These are phyloP conservation scores for Graptemys geographica DNA, from an alignment of 2,797 vertebrate species.

Conservation along the genomic window DNA sequence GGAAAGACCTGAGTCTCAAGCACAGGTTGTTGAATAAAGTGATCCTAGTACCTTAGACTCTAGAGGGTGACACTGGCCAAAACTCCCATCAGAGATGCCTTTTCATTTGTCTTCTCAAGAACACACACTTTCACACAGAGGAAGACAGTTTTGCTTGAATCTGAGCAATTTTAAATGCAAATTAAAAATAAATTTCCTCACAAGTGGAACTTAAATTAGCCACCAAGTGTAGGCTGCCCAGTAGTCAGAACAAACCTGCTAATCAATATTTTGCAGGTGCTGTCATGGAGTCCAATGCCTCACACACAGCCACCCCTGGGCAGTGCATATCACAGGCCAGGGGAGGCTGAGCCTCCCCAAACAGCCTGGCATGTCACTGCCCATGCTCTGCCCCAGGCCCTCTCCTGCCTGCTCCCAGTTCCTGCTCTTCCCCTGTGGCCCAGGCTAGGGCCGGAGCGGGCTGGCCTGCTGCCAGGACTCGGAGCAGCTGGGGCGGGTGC, in stretches of 20 bases:
- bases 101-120: neutral
- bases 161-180: neutral
- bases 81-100: neutral
- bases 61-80: conserved; percentile 13
- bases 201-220: neutral
- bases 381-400: too few relatives aligned
- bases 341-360: too few relatives aligned
- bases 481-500: too few relatives aligned
- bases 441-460: too few relatives aligned
- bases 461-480: too few relatives aligned
- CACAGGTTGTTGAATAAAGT: neutral
- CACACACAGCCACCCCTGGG: neutral
- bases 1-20: neutral
- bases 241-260: neutral
- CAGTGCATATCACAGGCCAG: neutral
- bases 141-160: neutral
- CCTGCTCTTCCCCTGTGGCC: too few relatives aligned
- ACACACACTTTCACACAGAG: neutral
- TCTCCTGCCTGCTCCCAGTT: too few relatives aligned
- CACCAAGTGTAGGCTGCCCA: neutral
- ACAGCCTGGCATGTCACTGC: too few relatives aligned
- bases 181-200: neutral
- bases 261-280: neutral
- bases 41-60: neutral
- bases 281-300: neutral